Conservation (phyloP, 2,113 vertebrate genomes). For the Natator depressus region DNA sequence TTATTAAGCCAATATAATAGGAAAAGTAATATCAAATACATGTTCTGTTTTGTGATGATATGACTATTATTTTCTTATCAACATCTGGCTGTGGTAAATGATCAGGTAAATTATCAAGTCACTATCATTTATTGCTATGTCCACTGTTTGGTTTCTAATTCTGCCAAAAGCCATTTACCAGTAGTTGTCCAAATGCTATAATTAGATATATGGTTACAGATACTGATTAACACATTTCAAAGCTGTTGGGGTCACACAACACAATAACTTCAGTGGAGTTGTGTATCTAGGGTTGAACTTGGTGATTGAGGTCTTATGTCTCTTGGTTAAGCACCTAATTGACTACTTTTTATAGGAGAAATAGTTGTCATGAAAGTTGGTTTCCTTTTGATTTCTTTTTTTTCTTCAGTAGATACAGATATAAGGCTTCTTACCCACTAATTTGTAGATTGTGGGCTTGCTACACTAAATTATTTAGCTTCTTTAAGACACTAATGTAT, state of each 20-base stretch:
- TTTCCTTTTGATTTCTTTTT: neutral
- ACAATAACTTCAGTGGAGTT: neutral
- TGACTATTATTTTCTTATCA: neutral
- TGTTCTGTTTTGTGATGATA: neutral
- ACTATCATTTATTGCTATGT: neutral
- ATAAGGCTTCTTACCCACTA: neutral
- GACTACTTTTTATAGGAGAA: neutral
- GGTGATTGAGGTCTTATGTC: neutral
- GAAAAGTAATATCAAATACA: neutral
- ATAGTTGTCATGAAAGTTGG: neutral
- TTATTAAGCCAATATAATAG: neutral
- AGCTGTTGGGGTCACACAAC: neutral
- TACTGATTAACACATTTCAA: neutral
- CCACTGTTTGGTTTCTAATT: neutral
- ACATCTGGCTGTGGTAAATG: neutral
- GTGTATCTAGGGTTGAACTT: neutral
- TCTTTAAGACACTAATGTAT: neutral
- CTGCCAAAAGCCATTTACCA: neutral
- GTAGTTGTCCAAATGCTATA: neutral
- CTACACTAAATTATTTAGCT: neutral
- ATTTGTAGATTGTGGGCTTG: neutral
- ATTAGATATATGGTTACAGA: neutral
- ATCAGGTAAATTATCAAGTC: neutral
- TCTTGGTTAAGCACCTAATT: neutral
- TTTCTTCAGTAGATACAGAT: neutral